A percentile compares a stretch with the other conserved stretches of the same genome.
Conservation (phyloP, 2,113 vertebrate genomes). For the Menura novaehollandiae region DNA sequence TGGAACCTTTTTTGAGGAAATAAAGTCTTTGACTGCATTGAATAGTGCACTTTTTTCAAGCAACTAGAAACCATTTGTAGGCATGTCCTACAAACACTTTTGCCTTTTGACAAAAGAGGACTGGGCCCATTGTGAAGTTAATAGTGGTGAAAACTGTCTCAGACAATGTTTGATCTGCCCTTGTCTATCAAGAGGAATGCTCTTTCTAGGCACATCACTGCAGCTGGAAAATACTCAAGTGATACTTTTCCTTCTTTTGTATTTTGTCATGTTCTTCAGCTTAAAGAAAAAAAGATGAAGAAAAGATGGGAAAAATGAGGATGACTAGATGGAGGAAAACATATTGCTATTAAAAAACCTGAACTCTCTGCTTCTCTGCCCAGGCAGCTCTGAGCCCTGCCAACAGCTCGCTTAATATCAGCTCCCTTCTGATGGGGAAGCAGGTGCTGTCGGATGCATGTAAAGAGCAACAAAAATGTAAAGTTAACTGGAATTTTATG, state of each 20-base stretch:
- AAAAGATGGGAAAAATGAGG: neutral
- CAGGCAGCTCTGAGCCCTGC: neutral
- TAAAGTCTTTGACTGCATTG: neutral
- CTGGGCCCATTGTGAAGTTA: neutral
- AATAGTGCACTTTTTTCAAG: neutral
- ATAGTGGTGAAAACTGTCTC: neutral
- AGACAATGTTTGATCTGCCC: neutral
- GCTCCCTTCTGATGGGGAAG: neutral
- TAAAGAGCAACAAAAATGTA: neutral
- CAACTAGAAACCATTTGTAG: neutral
- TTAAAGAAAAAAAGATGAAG: neutral
- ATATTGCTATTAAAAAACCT: neutral
- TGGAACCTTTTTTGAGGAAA: neutral
- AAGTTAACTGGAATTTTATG: neutral
- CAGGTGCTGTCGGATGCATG: rapidly evolving
- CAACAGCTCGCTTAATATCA: neutral
- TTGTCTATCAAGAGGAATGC: neutral
- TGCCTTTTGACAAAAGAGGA: neutral
- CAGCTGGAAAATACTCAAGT: neutral
- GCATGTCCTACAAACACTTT: too few relatives aligned
- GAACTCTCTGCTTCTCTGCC: neutral
- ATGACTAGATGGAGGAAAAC: neutral
- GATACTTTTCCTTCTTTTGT: neutral
- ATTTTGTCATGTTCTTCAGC: neutral
- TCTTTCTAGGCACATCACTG: neutral